A percentile compares a stretch with the other conserved stretches of the same genome.
These are phyloP conservation scores for Chaetodon auriga DNA, from an alignment of 2,113 vertebrate species.

Conservation along the genomic window DNA sequence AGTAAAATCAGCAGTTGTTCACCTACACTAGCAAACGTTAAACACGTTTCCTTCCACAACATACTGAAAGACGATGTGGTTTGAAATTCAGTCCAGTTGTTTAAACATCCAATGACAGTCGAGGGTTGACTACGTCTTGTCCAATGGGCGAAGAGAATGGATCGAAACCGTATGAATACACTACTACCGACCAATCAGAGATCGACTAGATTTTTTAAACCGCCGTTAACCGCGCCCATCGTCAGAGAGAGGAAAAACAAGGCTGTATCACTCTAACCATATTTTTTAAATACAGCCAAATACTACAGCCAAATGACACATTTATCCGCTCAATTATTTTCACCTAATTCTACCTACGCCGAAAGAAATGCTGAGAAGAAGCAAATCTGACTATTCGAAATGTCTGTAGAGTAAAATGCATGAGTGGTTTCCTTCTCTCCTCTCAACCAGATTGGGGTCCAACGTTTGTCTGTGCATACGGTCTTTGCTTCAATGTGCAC, in stretches of 20 bases:
- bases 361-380: not conserved
- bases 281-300: not conserved
- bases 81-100: slow-evolving; percentile 61
- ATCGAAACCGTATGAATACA: slow-evolving; percentile 19
- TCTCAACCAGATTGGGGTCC: not conserved
- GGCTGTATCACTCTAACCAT: not conserved
- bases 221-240: slow-evolving; percentile 26
- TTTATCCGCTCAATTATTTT: not conserved
- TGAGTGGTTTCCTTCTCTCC: not conserved
- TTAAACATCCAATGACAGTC: slow-evolving; percentile 61
- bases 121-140: accelerated
- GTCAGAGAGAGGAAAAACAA: accelerated
- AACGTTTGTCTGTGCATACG: not conserved
- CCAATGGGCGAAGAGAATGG: slow-evolving; percentile 60
- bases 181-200: slow-evolving; percentile 52
- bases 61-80: not conserved
- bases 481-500: not conserved
- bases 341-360: accelerated
- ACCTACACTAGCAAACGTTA: slow-evolving; percentile 23
- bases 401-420: not conserved
- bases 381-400: accelerated
- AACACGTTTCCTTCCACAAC: slow-evolving; percentile 26
- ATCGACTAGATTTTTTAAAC: slow-evolving; percentile 44
- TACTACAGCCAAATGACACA: accelerated
- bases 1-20: too few species aligned